Evolutionary conservation across 2,888 invertebrate species (phyloP).

Genomic region (Nesidiocoris tenuis): DNA sequence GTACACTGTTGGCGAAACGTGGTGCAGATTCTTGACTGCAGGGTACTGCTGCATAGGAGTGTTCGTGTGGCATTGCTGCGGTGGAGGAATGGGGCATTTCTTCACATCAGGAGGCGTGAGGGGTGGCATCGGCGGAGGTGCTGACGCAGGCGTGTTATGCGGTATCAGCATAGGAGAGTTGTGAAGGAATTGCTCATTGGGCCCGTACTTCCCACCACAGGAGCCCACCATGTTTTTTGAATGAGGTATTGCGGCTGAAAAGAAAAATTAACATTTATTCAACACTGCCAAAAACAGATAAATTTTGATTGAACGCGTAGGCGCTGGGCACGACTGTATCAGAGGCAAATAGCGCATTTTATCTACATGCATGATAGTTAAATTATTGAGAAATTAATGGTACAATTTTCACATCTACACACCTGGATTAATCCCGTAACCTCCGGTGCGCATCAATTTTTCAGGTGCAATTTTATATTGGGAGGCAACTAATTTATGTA

Average conservation of each 20-base stretch:
- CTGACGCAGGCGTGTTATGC: slow-evolving; percentile 25
- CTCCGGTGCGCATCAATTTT: slow-evolving; percentile 93
- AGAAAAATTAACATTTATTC: slow-evolving; percentile 18
- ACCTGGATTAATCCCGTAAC: slow-evolving; percentile 77
- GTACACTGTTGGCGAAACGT: slow-evolving; percentile 86
- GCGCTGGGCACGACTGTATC: no score
- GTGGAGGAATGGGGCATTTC: slow-evolving; percentile 45
- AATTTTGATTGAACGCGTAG: neutral
- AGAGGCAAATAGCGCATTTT: no score
- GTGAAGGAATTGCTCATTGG: slow-evolving; percentile 46
- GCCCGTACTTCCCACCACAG: slow-evolving; percentile 45
- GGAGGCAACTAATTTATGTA: slow-evolving; percentile 91
- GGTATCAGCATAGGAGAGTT: slow-evolving; percentile 40
- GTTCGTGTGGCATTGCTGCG: slow-evolving; percentile 47
- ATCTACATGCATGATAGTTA: no score
- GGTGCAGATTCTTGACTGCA: slow-evolving; percentile 72
- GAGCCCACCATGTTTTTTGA: slow-evolving; percentile 45
- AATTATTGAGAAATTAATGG: no score
- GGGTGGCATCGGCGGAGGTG: slow-evolving; percentile 46
- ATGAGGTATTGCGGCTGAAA: slow-evolving; percentile 46
- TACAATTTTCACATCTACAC: no score
- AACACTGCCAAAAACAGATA: neutral
- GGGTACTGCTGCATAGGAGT: slow-evolving; percentile 52
- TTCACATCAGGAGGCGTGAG: slow-evolving; percentile 48
- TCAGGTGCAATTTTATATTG: slow-evolving; percentile 98